Evolutionary conservation across 2,888 invertebrate species (phyloP), one percentile per base, ranked within the genome.

Genomic region (Eristalis arbustorum): DNA sequence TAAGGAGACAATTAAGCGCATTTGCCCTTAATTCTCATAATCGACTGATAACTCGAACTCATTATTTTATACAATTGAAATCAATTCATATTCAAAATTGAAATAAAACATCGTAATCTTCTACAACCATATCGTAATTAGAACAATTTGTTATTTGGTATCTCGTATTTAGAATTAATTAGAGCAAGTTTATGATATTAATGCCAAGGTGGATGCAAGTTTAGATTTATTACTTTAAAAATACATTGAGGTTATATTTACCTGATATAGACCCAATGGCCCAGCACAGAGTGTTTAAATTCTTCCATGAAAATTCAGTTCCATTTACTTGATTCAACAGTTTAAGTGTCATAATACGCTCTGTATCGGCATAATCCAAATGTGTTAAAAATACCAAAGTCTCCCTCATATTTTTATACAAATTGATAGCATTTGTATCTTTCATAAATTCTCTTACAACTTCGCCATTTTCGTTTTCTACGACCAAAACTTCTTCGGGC

Each of bases 391-490:
- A 99, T 22, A 99, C 99, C 76, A 98, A 94, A 13, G 98, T 98
- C 93, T 99, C 99, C 88, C 99, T 95, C 99, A 99, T 99, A 92
- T 98, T 99, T 93, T 99, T 99, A 93, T 99, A 99, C 91, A 99
- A 94, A 94, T 98, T 99, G 90, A 99, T 99, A 49, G 99, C 97
- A 94, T 99, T 99, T 49, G 99, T 99, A 93, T 99, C 99, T 93
- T 99, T 99, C 98, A 99, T 99, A 92, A 99, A 99, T 93, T 99
- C 99, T 88, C 99, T 94, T 11, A 99, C 99, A 84, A 99, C 98
- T 94, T 99, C 99, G 57, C 99, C 99, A 93, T 99, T 99, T 92
- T 99, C 99, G 94, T 99, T 99, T 93, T 99, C 99, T 57, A 99
- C 99, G 63, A 99, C 98, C 84, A 99, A 94, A 42, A 99, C 99